Evolutionary conservation across 2,797 vertebrate species (phyloP).

Genomic region (Xiphophorus birchmanni): DNA sequence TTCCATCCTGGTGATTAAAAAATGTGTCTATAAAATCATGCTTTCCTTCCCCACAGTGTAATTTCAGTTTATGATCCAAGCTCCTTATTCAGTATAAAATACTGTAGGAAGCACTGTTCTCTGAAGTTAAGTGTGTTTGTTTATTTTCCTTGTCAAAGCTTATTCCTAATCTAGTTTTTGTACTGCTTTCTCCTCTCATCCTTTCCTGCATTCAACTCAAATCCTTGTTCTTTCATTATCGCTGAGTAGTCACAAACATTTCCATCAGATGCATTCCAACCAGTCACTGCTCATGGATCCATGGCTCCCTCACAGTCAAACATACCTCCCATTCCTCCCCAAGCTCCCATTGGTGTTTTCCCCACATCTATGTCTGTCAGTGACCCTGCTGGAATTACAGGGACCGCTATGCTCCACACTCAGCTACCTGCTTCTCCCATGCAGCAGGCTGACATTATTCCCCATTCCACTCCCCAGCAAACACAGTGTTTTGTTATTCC

Average conservation of each 20-base stretch:
- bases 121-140: constrained; percentile 66
- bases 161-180: constrained; percentile 76
- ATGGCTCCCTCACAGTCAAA: constrained; percentile 76
- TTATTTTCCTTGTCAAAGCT: constrained; percentile 73
- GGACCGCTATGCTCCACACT: constrained; percentile 66
- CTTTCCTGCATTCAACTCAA: constrained; percentile 55
- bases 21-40: not conserved
- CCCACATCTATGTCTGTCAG: constrained; percentile 71
- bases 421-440: constrained; percentile 75
- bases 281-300: constrained; percentile 67
- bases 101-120: constrained; percentile 61
- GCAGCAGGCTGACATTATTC: constrained; percentile 76
- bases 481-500: constrained; percentile 71
- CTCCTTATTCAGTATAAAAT: not conserved
- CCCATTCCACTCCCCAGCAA: constrained; percentile 74
- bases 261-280: constrained; percentile 77
- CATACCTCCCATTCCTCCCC: constrained; percentile 78
- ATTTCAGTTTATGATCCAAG: constrained; percentile 16
- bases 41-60: not conserved
- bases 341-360: constrained; percentile 75
- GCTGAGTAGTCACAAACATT: constrained; percentile 76
- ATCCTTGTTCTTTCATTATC: constrained; percentile 65
- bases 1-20: not conserved
- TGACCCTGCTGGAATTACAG: constrained; percentile 73
- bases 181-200: constrained; percentile 66